Evolutionary conservation across 2,888 invertebrate species (phyloP), one percentile per base, ranked within the genome.

Genomic region (Erebia ligea): DNA sequence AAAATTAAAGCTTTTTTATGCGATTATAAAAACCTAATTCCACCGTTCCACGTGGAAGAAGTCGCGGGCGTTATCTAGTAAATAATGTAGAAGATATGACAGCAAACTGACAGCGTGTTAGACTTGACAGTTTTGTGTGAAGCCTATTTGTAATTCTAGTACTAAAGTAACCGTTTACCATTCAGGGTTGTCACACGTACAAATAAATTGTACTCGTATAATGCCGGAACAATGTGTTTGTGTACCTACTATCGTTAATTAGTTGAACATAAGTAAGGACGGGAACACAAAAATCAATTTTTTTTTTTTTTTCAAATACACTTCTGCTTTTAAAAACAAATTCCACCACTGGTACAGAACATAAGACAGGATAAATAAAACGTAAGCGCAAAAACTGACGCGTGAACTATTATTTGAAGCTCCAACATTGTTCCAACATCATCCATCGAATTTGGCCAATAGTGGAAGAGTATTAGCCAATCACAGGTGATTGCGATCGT

Each of bases 81-180:
- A 15, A 34, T 15, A 3, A n/a, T n/a, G n/a, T n/a, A 34, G 15
- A 58, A 2, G 17, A 5, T 40, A 45, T 8, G 11, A 45, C 11
- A 50, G 50, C 50, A 52, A 61, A 61, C 45, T 61, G 61, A 19
- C 45, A 61, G 61, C 13, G 19, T 61, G 61, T 42, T 45, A 61
- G 19, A 13, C 61, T 17, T 6, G 45, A 61, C 61, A 52, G 19
- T 5, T 21, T 21, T 56, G 56, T 56, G 10, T 57, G 57, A 57
- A 13, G 25, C 15, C 25, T 21, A 52, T 52, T 52, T 52, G 50
- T 58, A 58, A 58, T 58, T 34, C 58, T 58, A 58, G n/a, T 13
- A 45, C 11, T 45, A 45, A 13, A 9, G 5, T 6, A 59, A 10
- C 17, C n/a, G 40, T 42, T 59, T 59, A 42, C 40, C 40, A 42